phyloP scores from a whole-genome alignment of 2,888 invertebrate species.

The Drosophila kambysellisi region DNA sequence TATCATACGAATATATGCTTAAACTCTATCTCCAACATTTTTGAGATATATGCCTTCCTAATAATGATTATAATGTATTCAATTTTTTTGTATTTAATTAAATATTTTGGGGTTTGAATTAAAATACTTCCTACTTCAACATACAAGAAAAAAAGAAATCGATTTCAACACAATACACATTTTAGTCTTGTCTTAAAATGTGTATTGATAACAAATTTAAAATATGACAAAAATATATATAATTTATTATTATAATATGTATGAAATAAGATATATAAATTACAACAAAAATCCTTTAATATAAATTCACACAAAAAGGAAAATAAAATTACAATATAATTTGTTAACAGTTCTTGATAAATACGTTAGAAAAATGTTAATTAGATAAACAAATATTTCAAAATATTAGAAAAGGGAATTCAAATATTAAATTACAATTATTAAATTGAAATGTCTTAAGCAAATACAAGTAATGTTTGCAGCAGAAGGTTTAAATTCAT shows the following conservation, averaged over 20 bases:
- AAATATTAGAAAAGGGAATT: background rate
- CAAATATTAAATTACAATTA: background rate
- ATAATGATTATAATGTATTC: background rate
- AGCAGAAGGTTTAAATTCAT: background rate
- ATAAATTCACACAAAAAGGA: background rate
- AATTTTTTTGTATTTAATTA: background rate
- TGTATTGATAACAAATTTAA: background rate
- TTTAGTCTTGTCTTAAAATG: no score
- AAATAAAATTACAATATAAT: background rate
- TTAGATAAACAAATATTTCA: background rate
- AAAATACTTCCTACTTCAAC: background rate
- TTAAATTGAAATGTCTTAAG: background rate
- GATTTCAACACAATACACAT: background rate
- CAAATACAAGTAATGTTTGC: background rate
- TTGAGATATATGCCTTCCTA: background rate
- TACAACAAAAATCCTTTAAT: background rate
- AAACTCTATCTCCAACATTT: background rate
- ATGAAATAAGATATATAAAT: background rate
- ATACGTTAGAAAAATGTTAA: background rate
- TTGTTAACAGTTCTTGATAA: background rate
- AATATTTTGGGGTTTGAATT: background rate
- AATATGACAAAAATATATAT: background rate
- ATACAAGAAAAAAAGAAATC: background rate
- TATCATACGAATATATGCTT: background rate
- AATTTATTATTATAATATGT: background rate